phyloP scores from a whole-genome alignment of 2,113 vertebrate genomes.

The Pseudorectes ferrugineus region DNA sequence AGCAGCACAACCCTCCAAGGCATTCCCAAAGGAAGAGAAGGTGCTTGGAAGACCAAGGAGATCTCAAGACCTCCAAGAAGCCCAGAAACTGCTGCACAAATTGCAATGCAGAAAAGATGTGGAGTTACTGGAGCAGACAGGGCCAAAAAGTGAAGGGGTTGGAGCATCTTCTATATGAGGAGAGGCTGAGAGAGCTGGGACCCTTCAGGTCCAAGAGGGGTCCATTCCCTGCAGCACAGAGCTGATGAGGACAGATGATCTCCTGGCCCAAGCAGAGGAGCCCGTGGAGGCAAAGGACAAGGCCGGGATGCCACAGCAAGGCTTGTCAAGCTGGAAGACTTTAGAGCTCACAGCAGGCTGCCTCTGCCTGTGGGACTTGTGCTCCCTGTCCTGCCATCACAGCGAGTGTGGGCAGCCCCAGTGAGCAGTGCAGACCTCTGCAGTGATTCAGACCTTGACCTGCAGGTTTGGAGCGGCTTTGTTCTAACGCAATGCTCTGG shows the following conservation, averaged over 20 bases:
- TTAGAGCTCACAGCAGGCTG: background rate
- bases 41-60: background rate
- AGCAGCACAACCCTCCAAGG: background rate
- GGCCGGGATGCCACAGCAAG: background rate
- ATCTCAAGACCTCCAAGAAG: background rate
- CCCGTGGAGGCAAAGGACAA: background rate
- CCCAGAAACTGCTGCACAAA: background rate
- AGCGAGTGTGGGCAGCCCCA: background rate
- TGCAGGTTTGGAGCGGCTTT: background rate
- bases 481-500: background rate
- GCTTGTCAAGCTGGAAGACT: background rate
- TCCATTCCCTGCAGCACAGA: background rate
- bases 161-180: background rate
- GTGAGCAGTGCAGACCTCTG: background rate
- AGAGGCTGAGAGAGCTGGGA: background rate
- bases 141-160: background rate
- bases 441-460: background rate
- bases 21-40: background rate
- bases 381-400: background rate
- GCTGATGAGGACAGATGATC: background rate
- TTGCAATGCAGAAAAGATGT: background rate
- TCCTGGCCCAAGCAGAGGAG: background rate
- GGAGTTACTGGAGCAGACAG: background rate
- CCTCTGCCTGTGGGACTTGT: background rate
- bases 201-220: background rate